Evolutionary conservation across 1,140 invertebrate species (phyloP), one percentile per base, ranked within the genome.

Genomic region (Cherax quadricarinatus): DNA sequence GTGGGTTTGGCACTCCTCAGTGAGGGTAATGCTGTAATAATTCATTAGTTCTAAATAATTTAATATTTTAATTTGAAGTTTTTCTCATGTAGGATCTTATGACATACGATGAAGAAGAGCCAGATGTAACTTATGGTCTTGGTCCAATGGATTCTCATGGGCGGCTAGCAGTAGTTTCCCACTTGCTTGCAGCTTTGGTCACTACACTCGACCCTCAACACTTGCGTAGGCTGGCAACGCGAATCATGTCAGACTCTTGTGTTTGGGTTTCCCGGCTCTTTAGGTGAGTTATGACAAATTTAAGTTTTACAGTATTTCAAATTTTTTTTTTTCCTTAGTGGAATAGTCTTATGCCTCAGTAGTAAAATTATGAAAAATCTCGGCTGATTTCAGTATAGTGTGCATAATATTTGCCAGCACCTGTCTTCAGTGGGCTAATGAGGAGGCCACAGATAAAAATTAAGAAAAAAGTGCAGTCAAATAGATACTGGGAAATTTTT

Each of bases 221-320:
- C 94, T 96, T 97, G 62, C 96, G 97, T 73, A 96, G 96, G 94
- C 95, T 98, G 60, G 96, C 96, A 48, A 96, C 96, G 81, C 96
- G 97, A 93, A 96, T 98, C 70, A 96, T 96, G 0, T 96, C 96
- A 24, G 97, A 98, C 94, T 97, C 97, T 0, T 97, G 97, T 7
- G 95, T 97, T 94, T 98, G 97, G 97, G 95, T 98, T 62, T 96
- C 97, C 88, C 96, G 97, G 94, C 96, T 98, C 94, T 98, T 98
- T 95, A 97, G 97, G 97, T 97, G 94, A 60, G 75, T 66, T 66
- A 18, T 18, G 62, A 66, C 14, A 66, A 5, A 21, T 66, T 18
- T 66, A 21, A 14, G 14, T 12, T 66, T 57, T 14, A 10, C 53
- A 5, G 30, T 41, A 41, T 41, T 41, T 41, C 30, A 41, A 41